Conservation (phyloP, 1,140 invertebrate species). For the Drosophila athabasca region DNA sequence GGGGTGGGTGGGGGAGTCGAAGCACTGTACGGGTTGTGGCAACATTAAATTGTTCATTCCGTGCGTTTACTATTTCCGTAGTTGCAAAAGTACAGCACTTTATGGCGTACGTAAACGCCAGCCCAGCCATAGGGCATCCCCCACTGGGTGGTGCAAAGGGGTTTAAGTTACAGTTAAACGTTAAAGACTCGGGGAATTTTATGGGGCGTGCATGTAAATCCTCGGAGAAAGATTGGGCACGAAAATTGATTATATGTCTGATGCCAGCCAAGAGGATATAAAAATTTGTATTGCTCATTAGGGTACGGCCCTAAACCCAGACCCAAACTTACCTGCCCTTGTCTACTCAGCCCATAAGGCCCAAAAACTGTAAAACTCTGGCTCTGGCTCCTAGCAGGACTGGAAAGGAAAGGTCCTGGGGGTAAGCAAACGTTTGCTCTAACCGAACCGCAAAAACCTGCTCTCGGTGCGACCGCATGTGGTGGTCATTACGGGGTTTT, state of each 20-base stretch:
- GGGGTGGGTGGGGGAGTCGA: neutral
- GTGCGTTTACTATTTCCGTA: conserved; percentile 38
- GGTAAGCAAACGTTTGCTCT: too few relatives aligned
- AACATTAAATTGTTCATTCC: conserved; percentile 55
- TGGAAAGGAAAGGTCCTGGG: too few relatives aligned
- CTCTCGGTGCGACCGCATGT: too few relatives aligned
- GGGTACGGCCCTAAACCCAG: neutral
- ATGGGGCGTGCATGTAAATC: conserved; percentile 28
- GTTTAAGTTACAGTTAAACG: neutral
- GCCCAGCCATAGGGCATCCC: too few relatives aligned
- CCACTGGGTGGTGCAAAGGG: neutral
- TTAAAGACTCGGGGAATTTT: neutral
- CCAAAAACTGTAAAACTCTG: too few relatives aligned
- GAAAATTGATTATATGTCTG: conserved; percentile 33
- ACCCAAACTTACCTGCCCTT: conserved; percentile 7
- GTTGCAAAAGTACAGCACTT: conserved; percentile 14
- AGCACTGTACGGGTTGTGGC: conserved; percentile 44
- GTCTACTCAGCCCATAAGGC: too few relatives aligned
- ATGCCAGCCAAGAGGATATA: conserved; percentile 4
- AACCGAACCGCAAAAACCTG: too few relatives aligned
- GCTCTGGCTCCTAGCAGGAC: too few relatives aligned
- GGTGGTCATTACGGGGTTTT: too few relatives aligned
- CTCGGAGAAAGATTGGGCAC: conserved; percentile 4
- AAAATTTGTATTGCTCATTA: conserved; percentile 27
- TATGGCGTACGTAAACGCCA: neutral